phyloP scores from a whole-genome alignment of 1,140 invertebrate species.

The Wasmannia auropunctata region DNA sequence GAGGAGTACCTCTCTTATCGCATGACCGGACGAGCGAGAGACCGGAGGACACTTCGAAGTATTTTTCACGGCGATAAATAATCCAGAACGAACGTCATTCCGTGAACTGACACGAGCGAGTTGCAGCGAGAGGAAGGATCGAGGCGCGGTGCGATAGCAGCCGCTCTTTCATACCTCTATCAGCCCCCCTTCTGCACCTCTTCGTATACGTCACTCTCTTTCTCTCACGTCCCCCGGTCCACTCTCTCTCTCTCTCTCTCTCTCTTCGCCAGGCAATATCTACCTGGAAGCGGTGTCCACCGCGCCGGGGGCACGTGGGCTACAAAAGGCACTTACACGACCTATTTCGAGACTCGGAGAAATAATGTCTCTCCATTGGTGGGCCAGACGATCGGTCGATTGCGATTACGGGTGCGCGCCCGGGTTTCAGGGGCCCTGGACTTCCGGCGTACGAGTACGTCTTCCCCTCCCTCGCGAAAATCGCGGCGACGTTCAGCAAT shows the following conservation, averaged over 20 bases:
- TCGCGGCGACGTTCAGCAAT: slow-evolving; percentile 53
- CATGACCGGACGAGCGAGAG: slow-evolving; percentile 30
- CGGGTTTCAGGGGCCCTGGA: slow-evolving; percentile 40
- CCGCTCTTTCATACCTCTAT: slow-evolving; percentile 64
- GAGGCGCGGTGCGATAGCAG: slow-evolving; percentile 66
- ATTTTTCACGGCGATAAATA: slow-evolving; percentile 78
- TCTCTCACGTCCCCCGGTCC: not conserved
- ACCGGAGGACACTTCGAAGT: slow-evolving; percentile 71
- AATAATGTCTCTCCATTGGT: slow-evolving; percentile 80
- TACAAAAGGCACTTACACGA: slow-evolving; percentile 73
- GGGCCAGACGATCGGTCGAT: slow-evolving; percentile 72
- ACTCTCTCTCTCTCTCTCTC: not conserved
- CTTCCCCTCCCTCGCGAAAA: slow-evolving; percentile 34
- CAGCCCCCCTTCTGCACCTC: slow-evolving; percentile 1
- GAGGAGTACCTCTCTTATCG: slow-evolving; percentile 61
- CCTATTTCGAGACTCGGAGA: slow-evolving; percentile 71
- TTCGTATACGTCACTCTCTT: not conserved
- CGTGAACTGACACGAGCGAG: slow-evolving; percentile 64
- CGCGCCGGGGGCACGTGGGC: slow-evolving; percentile 66
- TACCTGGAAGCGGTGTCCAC: slow-evolving; percentile 71
- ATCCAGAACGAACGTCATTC: slow-evolving; percentile 75
- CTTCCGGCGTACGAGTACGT: slow-evolving; percentile 62
- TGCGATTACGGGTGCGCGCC: slow-evolving; percentile 58
- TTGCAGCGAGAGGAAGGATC: slow-evolving; percentile 33
- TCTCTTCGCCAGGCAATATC: slow-evolving; percentile 62